Base-by-base conservation (phyloP, 2,888 invertebrate species). In the Strigamia maritima region DNA sequence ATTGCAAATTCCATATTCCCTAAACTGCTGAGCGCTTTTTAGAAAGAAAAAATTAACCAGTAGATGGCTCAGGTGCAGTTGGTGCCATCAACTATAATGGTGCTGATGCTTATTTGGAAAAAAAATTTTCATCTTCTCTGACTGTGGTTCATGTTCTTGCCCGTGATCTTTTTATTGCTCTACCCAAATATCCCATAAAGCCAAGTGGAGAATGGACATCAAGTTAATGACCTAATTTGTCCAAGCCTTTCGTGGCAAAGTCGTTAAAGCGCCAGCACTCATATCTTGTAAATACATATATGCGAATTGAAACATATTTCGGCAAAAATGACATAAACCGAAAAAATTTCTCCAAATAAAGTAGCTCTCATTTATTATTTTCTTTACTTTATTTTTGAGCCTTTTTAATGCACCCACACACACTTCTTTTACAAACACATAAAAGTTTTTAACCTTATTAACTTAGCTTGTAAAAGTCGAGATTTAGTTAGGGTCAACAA, bases 101-200 rank as follows among this genome's bases (percentile, higher is more conserved):
- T 22, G 60, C 60, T 65, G 60, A 65, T 12, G 24, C 24, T 16
- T 4, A n/a, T 19, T 65, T 16, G 60, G 19, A 22, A 65, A 65
- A 12, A 65, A 24, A n/a, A n/a, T 65, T 65, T 65, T 65, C 60
- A 24, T 24, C 60, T 22, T 65, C 49, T 12, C 14, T 44, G 44
- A 44, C 44, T 44, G 44, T 65, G 60, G 22, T 22, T 65, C 60
- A 65, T 65, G 24, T 65, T 65, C 60, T 65, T 22, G 19, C 22
- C 60, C 24, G 12, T 65, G 60, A 65, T 65, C 60, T 65, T 65
- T 65, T 65, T 65, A 65, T 65, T 65, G 60, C 60, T 65, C 60
- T 65, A 65, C 60, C 60, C 60, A 65, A 65, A 65, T 65, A 65
- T 65, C 60, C 24, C 60, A 65, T 65, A 65, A 65, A 65, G 60